These are phyloP conservation scores for Halcyon smyrnensis DNA, from an alignment of 2,797 vertebrate genomes.

Conservation along the genomic window DNA sequence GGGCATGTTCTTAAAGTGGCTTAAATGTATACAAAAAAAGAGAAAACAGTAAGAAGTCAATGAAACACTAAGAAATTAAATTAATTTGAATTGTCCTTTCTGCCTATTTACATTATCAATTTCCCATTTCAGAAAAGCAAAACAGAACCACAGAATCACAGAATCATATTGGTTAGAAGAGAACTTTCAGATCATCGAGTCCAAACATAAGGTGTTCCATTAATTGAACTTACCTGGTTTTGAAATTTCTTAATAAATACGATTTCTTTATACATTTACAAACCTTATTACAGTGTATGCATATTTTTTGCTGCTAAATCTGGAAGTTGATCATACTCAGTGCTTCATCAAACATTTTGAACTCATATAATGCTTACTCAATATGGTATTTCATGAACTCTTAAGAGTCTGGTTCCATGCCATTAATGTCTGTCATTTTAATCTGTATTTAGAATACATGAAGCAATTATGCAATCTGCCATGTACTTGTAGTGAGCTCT, in stretches of 20 bases:
- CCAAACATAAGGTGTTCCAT: not conserved
- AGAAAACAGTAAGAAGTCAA: not conserved
- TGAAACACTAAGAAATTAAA: not conserved
- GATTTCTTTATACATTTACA: not conserved
- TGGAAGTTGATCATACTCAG: not conserved
- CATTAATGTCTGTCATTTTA: not conserved
- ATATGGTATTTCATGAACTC: not conserved
- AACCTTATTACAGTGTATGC: not conserved
- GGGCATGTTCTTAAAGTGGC: not conserved
- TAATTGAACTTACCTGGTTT: not conserved
- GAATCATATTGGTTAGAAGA: no score
- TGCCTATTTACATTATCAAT: not conserved
- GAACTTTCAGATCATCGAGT: no score
- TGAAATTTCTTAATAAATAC: not conserved
- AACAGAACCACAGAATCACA: not conserved
- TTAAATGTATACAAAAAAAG: not conserved
- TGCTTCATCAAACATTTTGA: not conserved
- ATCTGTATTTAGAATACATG: not conserved
- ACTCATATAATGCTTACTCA: not conserved
- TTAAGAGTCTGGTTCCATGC: not conserved
- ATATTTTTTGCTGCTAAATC: not conserved
- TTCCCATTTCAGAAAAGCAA: not conserved
- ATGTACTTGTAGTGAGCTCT: not conserved
- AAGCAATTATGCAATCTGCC: not conserved
- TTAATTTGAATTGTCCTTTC: not conserved